Base-by-base conservation (phyloP, 1,140 invertebrate species). In the Brachionus manjavacas region DNA sequence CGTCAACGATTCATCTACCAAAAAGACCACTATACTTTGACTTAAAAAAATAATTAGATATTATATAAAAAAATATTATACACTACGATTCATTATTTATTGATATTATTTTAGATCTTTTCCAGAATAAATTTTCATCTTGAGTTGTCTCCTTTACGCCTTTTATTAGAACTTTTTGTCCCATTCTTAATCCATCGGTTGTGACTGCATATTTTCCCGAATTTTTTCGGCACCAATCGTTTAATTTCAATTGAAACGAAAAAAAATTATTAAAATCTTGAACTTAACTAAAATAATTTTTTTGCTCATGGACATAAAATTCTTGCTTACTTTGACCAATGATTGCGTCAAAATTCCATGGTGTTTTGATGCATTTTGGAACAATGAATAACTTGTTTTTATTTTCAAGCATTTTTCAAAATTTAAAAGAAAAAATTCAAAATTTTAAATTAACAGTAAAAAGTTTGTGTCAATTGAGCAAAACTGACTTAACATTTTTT, bases 191-290 rank as follows among this genome's bases (percentile, higher is more conserved):
- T 20, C 49, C 72, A 28, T 76, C 41, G 12, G 41, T 12, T 49
- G 41, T 49, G 9, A 12, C 8, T 28, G 72, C 11, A 46, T 25
- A 76, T 41, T n/a, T 39, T 39, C 9, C 28, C 7, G n/a, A 20
- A 39, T 7, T 72, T 41, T 20, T 41, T 7, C 12, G 31, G 16
- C 68, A 39, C 68, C 68, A 72, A 8, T 72, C 35, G 35, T 72
- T 72, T 4, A 72, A 16, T 72, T 72, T 41, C 16, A 41, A 20
- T 72, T 72, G 31, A 72, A 72, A 41, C 6, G 31, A 35, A 76
- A 49, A 76, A 76, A 76, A 49, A 11, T 76, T 76, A 20, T 49
- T 25, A 49, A 76, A 76, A 76, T 72, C 68, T 14, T 41, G 28
- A 39, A 72, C 68, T 72, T n/a, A 3, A 68, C 4, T 7, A 72